Base-by-base conservation (phyloP, 2,888 invertebrate species). In the Caenorhabditis zanzibari region DNA sequence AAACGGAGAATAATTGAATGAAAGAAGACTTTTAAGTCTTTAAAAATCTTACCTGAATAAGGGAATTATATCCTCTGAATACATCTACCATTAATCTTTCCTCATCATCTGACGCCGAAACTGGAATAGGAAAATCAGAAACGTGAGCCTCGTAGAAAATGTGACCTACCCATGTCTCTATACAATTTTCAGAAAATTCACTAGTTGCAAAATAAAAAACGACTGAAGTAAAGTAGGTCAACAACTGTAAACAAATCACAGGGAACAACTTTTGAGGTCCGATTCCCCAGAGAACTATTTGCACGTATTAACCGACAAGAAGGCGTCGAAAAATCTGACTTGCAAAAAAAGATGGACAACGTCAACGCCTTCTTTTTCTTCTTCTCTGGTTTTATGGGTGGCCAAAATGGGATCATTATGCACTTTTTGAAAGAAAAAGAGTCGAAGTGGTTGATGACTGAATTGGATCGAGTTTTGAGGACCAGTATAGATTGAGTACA, bases 31-130 rank as follows among this genome's bases (percentile, higher is more conserved):
- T n/a, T n/a, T n/a, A n/a, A n/a, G n/a, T n/a, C n/a, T 32, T 32
- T 7, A 32, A 32, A 4, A 54, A 24, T 0, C 10, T 22, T 38
- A 86, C 93, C 90, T 88, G 88, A 71, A 94, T 93, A 14, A 94
- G 91, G 0, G 93, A 93, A 84, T 94, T 94, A 91, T 94, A 94
- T 58, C 93, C 93, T 22, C 90, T 86, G 87, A 94, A 94, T 28
- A 94, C 89, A 85, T 93, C 93, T n/a, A 93, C 88, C 87, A 94
- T 93, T 41, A 94, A 90, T 6, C 92, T 88, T 68, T 93, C 93
- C 88, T 93, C 93, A 85, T 93, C 92, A 59, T 92, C 92, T 6
- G 91, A 91, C 6, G 87, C 84, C 19, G 52, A 52, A 10, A 72
- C 76, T 76, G 52, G 28, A 81, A 69, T 64, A 3, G 12, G 28